Evolutionary conservation across 1,140 invertebrate genomes (phyloP), one percentile per base, ranked within the genome.

Genomic region (Carcinoscorpius rotundicauda): DNA sequence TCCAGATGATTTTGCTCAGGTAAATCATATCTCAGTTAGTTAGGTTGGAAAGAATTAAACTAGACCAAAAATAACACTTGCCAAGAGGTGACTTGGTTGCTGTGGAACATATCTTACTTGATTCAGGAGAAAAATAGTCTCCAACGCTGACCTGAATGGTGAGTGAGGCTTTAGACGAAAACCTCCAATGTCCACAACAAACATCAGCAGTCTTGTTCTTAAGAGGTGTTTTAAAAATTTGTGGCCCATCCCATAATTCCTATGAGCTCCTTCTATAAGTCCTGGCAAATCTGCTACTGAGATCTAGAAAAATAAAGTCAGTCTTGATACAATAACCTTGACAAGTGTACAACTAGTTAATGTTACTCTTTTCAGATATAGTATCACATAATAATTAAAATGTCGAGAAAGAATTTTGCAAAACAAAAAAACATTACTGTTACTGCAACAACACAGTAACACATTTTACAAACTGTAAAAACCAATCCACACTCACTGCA

Each of bases 271-370:
- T 82, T 98, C 93, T 68, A 98, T 95, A 0, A 98, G 78, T 48
- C 94, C 95, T 50, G 95, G 95, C 61, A 98, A 81, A 81, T 98
- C 95, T 4, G 94, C 93, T 70, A 96, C 81, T 0, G 85, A 85
- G 57, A 97, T 90, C 74, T 85, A 80, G 62, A 66, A 50, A 60
- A 49, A 61, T 59, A 29, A 49, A 66, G 11, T 57, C 48, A 9
- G 49, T 56, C 8, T 29, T 6, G 8, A n/a, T 63, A 6, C 10
- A 56, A 6, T 62, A 52, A n/a, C 4, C 8, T 52, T 62, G 64
- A n/a, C 52, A 29, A 29, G 29, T 29, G 29, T 29, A 29, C 29
- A 29, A 29, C 29, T 29, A 29, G 29, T 29, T 29, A 29, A 29
- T 29, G 29, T 29, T 29, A 29, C 29, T 29, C 29, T 29, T 29